These are phyloP conservation scores for Danio jaintianensis DNA, from an alignment of 2,797 vertebrate species.

Conservation along the genomic window DNA sequence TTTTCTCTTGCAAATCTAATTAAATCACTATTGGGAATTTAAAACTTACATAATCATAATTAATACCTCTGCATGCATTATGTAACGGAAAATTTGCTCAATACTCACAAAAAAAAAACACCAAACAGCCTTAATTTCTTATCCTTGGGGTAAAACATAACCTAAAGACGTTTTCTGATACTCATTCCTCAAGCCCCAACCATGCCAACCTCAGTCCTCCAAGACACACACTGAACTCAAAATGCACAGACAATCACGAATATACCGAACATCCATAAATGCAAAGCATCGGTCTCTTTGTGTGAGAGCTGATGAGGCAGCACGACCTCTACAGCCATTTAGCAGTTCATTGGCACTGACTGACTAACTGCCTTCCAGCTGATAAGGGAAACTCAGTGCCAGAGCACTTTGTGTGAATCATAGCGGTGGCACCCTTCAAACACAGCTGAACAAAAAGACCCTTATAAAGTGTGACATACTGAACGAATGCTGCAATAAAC, in stretches of 20 bases:
- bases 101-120: neutral
- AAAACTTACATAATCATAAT: neutral
- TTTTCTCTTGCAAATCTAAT: neutral
- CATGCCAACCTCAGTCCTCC: neutral
- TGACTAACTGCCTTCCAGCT: conserved; percentile 36
- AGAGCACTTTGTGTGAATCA: conserved; percentile 43
- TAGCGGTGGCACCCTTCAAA: conserved; percentile 37
- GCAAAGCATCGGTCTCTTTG: conserved; percentile 5
- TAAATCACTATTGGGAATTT: conserved; percentile 9
- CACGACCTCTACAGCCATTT: conserved; percentile 9
- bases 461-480: conserved; percentile 3
- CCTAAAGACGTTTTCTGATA: neutral
- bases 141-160: neutral
- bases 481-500: conserved; percentile 15
- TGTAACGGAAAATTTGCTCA: neutral
- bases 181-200: neutral
- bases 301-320: conserved; percentile 31
- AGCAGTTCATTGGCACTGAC: conserved; percentile 34
- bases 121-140: neutral
- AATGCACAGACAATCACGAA: neutral
- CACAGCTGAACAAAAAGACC: conserved; percentile 12
- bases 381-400: conserved; percentile 36
- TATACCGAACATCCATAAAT: conserved; percentile 12
- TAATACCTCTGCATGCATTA: neutral
- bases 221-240: neutral